Percentiles rank a stretch among this genome's conserved stretches.
These are phyloP conservation scores for Scylla paramamosain DNA, from an alignment of 1,140 invertebrate genomes.

Conservation along the genomic window DNA sequence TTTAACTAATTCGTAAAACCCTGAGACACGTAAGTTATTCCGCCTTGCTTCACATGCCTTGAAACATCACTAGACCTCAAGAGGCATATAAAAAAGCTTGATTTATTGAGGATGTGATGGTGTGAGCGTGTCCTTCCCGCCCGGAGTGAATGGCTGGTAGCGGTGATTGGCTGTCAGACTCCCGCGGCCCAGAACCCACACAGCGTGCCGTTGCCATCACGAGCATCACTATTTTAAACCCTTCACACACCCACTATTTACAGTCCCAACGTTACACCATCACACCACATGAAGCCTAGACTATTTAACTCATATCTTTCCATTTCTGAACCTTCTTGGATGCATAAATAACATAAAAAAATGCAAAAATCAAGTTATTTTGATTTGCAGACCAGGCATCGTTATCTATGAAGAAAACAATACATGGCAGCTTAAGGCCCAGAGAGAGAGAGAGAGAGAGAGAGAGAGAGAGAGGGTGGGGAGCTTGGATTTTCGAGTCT, in stretches of 20 bases:
- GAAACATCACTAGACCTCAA: too few relatives aligned
- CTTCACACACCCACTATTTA: neutral
- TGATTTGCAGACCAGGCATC: neutral
- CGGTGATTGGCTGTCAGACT: conserved; percentile 63
- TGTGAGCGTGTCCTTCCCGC: neutral
- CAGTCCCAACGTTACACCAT: neutral
- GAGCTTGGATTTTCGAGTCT: conserved; percentile 52
- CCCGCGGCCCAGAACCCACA: conserved; percentile 33
- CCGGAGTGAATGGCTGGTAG: conserved; percentile 2
- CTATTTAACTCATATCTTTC: neutral
- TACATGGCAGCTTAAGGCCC: neutral
- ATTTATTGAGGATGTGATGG: neutral
- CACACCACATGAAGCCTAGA: neutral
- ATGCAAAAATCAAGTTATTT: neutral
- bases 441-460: too few relatives aligned
- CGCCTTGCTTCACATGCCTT: neutral
- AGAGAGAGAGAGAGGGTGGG: neutral
- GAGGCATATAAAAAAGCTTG: neutral
- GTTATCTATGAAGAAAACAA: neutral
- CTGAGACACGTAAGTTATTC: neutral
- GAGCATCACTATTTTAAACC: neutral
- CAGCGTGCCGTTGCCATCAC: neutral
- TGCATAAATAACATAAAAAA: neutral
- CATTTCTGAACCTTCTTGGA: neutral
- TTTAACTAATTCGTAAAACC: neutral